Evolutionary conservation across 2,113 vertebrate genomes (phyloP).

Genomic region (Eubucco bourcierii): DNA sequence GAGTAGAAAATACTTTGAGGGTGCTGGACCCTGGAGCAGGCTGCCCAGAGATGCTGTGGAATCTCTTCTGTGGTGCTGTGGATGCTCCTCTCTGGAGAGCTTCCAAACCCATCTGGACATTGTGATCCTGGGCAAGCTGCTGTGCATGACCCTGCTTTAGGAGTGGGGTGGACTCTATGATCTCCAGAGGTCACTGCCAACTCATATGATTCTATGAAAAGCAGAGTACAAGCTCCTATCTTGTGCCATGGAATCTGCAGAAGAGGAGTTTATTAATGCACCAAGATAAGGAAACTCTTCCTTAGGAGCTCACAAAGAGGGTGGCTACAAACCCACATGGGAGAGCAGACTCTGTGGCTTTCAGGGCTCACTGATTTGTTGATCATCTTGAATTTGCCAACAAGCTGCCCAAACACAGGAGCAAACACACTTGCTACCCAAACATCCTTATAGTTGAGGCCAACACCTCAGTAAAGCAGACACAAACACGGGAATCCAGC

Average conservation of each 20-base stretch:
- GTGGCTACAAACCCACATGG: rapidly evolving
- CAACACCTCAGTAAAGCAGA: background rate
- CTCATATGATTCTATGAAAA: too few species aligned
- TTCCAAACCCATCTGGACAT: too few species aligned
- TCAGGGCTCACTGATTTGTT: background rate
- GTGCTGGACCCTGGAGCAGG: too few species aligned
- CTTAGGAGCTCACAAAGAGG: background rate
- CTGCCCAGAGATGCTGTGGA: too few species aligned
- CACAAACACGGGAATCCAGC: background rate
- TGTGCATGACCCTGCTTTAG: too few species aligned
- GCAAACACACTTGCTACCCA: background rate
- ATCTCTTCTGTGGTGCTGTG: too few species aligned
- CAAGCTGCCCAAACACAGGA: background rate
- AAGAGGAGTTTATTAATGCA: background rate
- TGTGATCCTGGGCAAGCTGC: too few species aligned
- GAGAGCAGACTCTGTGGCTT: background rate
- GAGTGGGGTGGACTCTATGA: too few species aligned
- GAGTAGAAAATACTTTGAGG: too few species aligned
- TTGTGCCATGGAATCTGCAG: background rate
- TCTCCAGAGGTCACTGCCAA: too few species aligned
- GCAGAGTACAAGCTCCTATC: background rate
- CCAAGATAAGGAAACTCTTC: background rate
- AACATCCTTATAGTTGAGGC: background rate
- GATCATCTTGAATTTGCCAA: background rate
- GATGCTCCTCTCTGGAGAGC: too few species aligned